Evolutionary conservation across 2,113 vertebrate species (phyloP).

Genomic region (Suncus etruscus): DNA sequence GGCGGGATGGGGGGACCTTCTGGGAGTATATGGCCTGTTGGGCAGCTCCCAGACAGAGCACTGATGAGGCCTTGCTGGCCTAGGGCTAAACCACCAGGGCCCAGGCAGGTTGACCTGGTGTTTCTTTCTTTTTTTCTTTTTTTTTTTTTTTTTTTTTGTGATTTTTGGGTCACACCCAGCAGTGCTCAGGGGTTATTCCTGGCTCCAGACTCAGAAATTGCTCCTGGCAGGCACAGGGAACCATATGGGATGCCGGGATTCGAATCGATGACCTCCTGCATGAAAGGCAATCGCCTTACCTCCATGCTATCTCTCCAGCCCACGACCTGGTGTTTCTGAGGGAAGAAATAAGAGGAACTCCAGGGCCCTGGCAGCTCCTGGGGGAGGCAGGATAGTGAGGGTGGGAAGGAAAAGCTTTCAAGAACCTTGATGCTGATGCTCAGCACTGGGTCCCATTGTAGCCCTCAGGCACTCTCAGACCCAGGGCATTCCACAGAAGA

Average conservation of each 20-base stretch:
- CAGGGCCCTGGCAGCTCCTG: neutral
- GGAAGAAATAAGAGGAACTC: too few relatives aligned
- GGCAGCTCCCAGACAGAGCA: neutral
- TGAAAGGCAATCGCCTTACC: too few relatives aligned
- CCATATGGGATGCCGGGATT: too few relatives aligned
- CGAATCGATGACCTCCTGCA: too few relatives aligned
- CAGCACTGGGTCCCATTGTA: neutral
- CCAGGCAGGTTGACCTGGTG: too few relatives aligned
- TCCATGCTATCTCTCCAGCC: too few relatives aligned
- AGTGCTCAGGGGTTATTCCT: too few relatives aligned
- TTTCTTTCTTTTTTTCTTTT: too few relatives aligned
- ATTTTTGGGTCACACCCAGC: too few relatives aligned
- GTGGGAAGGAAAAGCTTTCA: neutral
- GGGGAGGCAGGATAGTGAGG: neutral
- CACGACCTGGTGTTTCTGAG: neutral
- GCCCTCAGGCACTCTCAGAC: accelerated
- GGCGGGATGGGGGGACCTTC: accelerated
- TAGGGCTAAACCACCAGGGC: neutral
- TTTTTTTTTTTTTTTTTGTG: too few relatives aligned
- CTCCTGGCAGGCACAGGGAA: too few relatives aligned
- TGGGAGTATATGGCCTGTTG: neutral
- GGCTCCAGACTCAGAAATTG: too few relatives aligned
- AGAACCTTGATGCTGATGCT: neutral
- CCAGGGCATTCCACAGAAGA: neutral
- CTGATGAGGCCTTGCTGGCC: neutral